Conservation (phyloP, 2,888 invertebrate genomes). For the Acheta domesticus region DNA sequence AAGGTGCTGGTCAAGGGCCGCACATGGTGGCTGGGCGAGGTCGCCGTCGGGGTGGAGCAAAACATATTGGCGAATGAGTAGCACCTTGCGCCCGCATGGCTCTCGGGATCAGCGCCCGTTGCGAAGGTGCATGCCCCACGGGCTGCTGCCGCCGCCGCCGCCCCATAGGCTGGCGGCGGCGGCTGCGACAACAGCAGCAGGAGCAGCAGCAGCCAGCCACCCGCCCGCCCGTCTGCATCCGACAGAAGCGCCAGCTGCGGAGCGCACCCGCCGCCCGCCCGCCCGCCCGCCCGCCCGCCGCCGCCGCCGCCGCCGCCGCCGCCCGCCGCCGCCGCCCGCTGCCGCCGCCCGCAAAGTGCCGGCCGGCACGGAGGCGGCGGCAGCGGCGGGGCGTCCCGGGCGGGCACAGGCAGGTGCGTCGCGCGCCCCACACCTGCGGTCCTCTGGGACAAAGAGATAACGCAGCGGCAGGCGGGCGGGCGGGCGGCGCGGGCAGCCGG, state of each 20-base stretch:
- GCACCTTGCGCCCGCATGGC: no score
- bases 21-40: no score
- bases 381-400: not conserved
- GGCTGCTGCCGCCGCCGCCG: not conserved
- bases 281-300: no score
- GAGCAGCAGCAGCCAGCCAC: not conserved
- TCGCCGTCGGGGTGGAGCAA: no score
- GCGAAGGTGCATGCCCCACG: not conserved
- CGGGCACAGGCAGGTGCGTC: not conserved
- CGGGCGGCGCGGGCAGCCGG: not conserved
- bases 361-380: no score
- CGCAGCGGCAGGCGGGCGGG: not conserved
- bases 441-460: slow-evolving; percentile 18
- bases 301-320: not conserved
- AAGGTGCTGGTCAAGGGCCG: no score
- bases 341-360: not conserved
- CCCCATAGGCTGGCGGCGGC: not conserved
- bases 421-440: not conserved
- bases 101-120: no score
- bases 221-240: not conserved
- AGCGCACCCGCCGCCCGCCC: not conserved
- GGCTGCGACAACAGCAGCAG: not conserved
- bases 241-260: not conserved
- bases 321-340: not conserved
- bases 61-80: no score